Conservation (phyloP, 2,888 invertebrate species). For the Phlogophora meticulosa region DNA sequence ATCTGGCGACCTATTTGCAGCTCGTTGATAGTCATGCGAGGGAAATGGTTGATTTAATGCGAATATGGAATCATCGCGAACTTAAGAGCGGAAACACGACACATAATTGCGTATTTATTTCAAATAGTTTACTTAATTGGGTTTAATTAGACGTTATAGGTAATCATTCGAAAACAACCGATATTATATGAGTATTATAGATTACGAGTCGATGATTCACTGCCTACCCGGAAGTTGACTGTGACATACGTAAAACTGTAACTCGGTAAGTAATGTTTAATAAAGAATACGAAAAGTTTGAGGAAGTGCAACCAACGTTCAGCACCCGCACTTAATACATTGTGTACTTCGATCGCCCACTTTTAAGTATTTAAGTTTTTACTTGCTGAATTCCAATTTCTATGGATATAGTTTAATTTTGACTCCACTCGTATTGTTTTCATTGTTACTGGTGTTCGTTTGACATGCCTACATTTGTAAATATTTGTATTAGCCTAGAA, state of each 20-base stretch:
- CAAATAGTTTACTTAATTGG: slow-evolving; percentile 18
- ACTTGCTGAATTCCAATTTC: neutral
- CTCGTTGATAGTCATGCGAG: slow-evolving; percentile 12
- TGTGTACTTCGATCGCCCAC: neutral
- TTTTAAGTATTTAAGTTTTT: neutral
- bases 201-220: slow-evolving; percentile 17
- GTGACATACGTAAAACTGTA: neutral
- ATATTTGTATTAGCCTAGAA: too few relatives aligned
- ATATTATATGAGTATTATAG: slow-evolving; percentile 23
- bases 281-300: neutral
- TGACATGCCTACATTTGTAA: too few relatives aligned
- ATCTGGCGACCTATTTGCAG: slow-evolving; percentile 26
- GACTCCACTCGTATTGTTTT: too few relatives aligned
- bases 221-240: slow-evolving; percentile 1
- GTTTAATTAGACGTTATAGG: slow-evolving; percentile 8
- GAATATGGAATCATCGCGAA: neutral
- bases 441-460: too few relatives aligned
- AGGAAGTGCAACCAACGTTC: neutral
- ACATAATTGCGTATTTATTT: slow-evolving; percentile 27
- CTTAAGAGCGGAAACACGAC: neutral
- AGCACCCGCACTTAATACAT: neutral
- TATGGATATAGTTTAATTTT: neutral
- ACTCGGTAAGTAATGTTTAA: neutral
- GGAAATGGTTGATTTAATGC: slow-evolving; percentile 23
- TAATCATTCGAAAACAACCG: slow-evolving; percentile 13